phyloP scores from a whole-genome alignment of 2,113 vertebrate genomes.

The Thermophis baileyi region DNA sequence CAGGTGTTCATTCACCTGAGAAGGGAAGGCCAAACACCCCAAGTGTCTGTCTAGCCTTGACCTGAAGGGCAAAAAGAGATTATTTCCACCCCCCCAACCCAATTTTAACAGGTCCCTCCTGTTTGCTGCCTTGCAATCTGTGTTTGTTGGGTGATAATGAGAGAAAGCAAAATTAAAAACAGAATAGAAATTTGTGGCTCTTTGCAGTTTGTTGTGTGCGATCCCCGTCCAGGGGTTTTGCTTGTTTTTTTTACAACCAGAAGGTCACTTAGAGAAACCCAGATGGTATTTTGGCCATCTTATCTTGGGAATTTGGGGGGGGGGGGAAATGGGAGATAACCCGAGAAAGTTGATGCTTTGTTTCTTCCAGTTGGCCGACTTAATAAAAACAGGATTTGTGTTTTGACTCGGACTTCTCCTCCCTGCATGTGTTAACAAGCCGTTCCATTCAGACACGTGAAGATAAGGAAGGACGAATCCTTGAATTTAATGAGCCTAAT shows the following conservation, averaged over 20 bases:
- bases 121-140: not conserved
- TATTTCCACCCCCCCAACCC: rapidly evolving
- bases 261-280: slow-evolving; percentile 9
- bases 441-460: slow-evolving; percentile 36
- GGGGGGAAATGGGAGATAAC: not conserved
- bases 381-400: not conserved
- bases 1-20: not conserved
- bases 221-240: not conserved
- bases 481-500: slow-evolving; percentile 20
- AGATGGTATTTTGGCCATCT: slow-evolving; percentile 9
- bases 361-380: slow-evolving; percentile 7
- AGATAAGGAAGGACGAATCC: slow-evolving; percentile 32
- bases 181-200: not conserved
- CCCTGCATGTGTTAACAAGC: slow-evolving; percentile 26
- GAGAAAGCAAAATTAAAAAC: not conserved
- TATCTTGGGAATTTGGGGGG: not conserved
- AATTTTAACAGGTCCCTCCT: not conserved
- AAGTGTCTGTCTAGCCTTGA: not conserved
- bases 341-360: not conserved
- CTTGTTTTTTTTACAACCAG: not conserved
- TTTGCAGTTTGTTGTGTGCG: not conserved
- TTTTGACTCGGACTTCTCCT: slow-evolving; percentile 27
- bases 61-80: not conserved
- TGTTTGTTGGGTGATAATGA: not conserved
- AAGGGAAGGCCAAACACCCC: not conserved